Conservation (phyloP, 2,888 invertebrate species). For the Eupithecia subfuscata region DNA sequence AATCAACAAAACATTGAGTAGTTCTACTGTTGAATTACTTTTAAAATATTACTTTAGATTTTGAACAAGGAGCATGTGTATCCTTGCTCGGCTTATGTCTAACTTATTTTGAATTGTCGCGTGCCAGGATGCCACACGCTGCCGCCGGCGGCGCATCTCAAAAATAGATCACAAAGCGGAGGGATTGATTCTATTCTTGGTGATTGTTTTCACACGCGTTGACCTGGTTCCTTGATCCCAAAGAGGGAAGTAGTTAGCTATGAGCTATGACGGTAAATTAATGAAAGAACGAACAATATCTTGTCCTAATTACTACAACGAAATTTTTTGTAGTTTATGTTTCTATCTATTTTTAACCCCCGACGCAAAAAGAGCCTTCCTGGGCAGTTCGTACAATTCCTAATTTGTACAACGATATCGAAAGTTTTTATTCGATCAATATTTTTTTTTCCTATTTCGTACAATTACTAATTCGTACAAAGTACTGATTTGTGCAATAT, state of each 20-base stretch:
- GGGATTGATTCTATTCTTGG: constrained; percentile 72
- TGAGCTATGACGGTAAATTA: not conserved
- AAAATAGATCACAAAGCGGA: constrained; percentile 71
- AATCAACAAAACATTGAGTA: constrained; percentile 5
- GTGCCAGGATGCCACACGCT: constrained; percentile 49
- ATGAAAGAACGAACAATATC: not conserved
- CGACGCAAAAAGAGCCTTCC: no score
- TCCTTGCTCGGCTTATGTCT: constrained; percentile 43
- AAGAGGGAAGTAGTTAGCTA: not conserved
- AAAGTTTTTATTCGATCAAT: no score
- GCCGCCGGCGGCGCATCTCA: constrained; percentile 52
- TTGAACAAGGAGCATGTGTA: constrained; percentile 3
- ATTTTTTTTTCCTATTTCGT: no score
- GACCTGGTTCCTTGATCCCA: constrained; percentile 47
- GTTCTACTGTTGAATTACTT: not conserved
- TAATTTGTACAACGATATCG: no score
- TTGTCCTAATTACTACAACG: no score
- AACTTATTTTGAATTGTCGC: constrained; percentile 62
- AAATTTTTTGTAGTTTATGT: no score
- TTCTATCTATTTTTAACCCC: no score
- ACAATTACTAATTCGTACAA: no score
- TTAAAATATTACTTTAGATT: not conserved
- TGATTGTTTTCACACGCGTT: constrained; percentile 55
- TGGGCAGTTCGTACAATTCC: no score
- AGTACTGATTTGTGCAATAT: no score